phyloP scores from a whole-genome alignment of 1,140 invertebrate species.

The Caerostris darwini region DNA sequence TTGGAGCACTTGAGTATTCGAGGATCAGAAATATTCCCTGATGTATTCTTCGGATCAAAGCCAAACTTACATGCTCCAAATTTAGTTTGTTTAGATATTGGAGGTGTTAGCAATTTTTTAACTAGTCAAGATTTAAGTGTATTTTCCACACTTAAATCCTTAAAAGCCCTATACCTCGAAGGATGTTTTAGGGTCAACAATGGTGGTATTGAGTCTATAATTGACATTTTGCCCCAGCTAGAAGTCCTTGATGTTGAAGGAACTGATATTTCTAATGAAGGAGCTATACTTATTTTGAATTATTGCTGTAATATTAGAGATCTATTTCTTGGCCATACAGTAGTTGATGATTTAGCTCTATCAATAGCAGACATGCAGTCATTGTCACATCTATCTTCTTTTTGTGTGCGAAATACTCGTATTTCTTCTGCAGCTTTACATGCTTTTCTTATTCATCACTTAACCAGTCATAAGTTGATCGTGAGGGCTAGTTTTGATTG shows the following conservation, averaged over 20 bases:
- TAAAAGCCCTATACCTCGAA: conserved; percentile 47
- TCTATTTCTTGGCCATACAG: conserved; percentile 58
- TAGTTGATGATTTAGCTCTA: conserved; percentile 2
- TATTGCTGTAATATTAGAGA: conserved; percentile 52
- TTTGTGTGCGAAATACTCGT: conserved; percentile 50
- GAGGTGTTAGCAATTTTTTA: conserved; percentile 52
- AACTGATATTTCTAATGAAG: conserved; percentile 66
- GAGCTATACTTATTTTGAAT: conserved; percentile 40
- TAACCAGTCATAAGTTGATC: conserved; percentile 6
- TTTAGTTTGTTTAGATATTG: conserved; percentile 59
- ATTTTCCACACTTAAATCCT: neutral
- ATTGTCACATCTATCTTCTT: neutral
- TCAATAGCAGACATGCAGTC: neutral
- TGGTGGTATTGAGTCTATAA: conserved; percentile 64
- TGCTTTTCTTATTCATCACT: conserved; percentile 33
- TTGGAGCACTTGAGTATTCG: conserved; percentile 55
- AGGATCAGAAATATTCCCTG: conserved; percentile 19
- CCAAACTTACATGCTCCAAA: conserved; percentile 6
- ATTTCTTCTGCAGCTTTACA: conserved; percentile 50
- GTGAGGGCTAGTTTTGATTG: conserved; percentile 24
- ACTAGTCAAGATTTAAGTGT: conserved; percentile 62
- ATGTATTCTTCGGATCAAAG: conserved; percentile 26
- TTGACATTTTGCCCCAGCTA: conserved; percentile 46
- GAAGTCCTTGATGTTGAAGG: conserved; percentile 73
- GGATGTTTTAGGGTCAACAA: conserved; percentile 65